Evolutionary conservation across 1,140 invertebrate species (phyloP).

Genomic region (Galleria mellonella): DNA sequence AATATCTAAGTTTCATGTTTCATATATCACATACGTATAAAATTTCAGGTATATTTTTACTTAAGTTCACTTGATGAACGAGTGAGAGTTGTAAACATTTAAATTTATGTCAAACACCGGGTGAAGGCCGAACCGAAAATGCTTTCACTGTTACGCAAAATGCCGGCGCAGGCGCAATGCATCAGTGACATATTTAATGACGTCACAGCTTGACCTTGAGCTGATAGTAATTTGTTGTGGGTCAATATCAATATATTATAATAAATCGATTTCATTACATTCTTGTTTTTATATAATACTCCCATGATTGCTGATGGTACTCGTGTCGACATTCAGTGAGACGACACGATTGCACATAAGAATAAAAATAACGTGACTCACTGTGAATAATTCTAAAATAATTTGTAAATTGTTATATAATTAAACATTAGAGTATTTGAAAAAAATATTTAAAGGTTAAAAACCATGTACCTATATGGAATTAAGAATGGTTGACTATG

Average conservation of each 20-base stretch:
- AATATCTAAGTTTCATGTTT: too few species aligned
- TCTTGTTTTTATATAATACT: constrained; percentile 1
- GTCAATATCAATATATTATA: constrained; percentile 3
- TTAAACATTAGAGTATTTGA: too few species aligned
- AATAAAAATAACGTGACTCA: constrained; percentile 9
- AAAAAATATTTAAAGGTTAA: too few species aligned
- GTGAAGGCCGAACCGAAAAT: constrained; percentile 4
- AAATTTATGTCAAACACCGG: background rate
- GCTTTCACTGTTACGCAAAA: constrained; percentile 3
- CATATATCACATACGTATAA: too few species aligned
- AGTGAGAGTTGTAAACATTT: too few species aligned
- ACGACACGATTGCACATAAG: constrained; percentile 10
- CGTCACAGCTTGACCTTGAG: background rate
- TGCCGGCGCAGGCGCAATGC: background rate
- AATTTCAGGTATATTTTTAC: too few species aligned
- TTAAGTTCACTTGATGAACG: too few species aligned
- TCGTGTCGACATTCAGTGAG: constrained; percentile 43
- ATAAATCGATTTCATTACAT: background rate
- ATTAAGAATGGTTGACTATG: too few species aligned
- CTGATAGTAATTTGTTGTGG: background rate
- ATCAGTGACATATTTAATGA: constrained; percentile 1
- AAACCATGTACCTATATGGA: too few species aligned
- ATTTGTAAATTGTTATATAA: too few species aligned
- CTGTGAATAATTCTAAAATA: too few species aligned
- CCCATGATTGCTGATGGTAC: constrained; percentile 44